phyloP scores from a whole-genome alignment of 2,888 invertebrate genomes.

The Pristionchus mayeri region DNA sequence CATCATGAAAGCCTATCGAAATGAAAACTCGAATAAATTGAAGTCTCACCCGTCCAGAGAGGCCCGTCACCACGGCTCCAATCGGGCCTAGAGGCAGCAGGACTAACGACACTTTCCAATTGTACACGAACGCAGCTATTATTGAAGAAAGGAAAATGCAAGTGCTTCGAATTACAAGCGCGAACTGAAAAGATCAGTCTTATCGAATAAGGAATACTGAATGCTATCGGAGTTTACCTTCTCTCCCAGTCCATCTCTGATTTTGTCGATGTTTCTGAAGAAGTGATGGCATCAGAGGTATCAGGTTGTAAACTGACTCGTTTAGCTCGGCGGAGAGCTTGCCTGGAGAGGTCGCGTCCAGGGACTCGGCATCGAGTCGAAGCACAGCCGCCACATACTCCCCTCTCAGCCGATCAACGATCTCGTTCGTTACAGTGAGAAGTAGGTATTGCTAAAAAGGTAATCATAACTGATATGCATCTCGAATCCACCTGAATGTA shows the following conservation, averaged over 20 bases:
- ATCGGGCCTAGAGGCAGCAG: slow-evolving; percentile 62
- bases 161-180: slow-evolving; percentile 60
- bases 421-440: slow-evolving; percentile 4
- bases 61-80: slow-evolving; percentile 59
- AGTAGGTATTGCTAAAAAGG: background rate
- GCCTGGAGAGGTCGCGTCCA: slow-evolving; percentile 56
- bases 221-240: background rate
- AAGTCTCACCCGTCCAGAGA: slow-evolving; percentile 56
- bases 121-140: slow-evolving; percentile 58
- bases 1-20: background rate
- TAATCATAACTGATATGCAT: too few relatives aligned
- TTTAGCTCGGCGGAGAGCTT: slow-evolving; percentile 59
- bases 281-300: background rate
- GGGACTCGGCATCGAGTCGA: slow-evolving; percentile 56
- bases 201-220: background rate
- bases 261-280: slow-evolving; percentile 33
- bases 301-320: slow-evolving; percentile 53
- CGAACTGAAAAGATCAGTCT: slow-evolving; percentile 28
- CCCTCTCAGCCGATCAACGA: background rate
- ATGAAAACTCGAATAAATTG: background rate
- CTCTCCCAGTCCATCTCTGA: slow-evolving; percentile 21
- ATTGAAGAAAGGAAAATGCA: slow-evolving; percentile 60
- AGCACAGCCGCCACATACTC: background rate
- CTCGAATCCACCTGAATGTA: slow-evolving; percentile 44
- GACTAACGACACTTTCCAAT: slow-evolving; percentile 60